A percentile compares a stretch with the other conserved stretches of the same genome.
Evolutionary conservation across 2,888 invertebrate species (phyloP).

Genomic region (Mycalesis mineus): DNA sequence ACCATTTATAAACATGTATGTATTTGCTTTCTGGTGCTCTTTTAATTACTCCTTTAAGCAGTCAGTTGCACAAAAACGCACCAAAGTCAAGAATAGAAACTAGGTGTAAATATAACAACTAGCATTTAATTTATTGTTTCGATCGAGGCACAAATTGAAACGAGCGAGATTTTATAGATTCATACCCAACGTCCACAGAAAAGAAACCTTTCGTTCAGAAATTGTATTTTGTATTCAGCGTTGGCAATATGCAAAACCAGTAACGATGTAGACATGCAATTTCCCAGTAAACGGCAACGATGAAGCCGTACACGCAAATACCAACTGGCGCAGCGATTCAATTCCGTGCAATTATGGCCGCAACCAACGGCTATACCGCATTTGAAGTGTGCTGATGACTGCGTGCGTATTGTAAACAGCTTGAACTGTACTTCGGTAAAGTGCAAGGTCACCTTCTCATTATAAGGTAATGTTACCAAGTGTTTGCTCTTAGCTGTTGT

Average conservation of each 20-base stretch:
- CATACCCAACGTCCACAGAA: neutral
- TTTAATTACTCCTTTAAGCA: too few species aligned
- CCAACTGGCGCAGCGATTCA: constrained; percentile 18
- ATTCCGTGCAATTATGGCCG: constrained; percentile 12
- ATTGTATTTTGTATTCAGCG: constrained; percentile 8
- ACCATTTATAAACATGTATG: too few species aligned
- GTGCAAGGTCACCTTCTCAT: too few species aligned
- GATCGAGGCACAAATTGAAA: neutral
- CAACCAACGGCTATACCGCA: neutral
- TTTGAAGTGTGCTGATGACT: neutral
- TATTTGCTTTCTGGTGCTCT: too few species aligned
- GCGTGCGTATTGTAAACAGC: neutral
- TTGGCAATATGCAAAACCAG: constrained; percentile 16
- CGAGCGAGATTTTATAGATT: neutral
- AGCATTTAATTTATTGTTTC: too few species aligned
- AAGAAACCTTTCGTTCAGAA: neutral
- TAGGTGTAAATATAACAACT: too few species aligned
- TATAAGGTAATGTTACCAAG: too few species aligned
- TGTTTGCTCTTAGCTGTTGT: too few species aligned
- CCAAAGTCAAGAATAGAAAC: too few species aligned
- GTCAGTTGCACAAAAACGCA: too few species aligned
- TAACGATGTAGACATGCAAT: constrained; percentile 28
- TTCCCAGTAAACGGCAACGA: constrained; percentile 26
- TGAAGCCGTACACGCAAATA: constrained; percentile 21
- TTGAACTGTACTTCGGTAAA: neutral